Conservation (phyloP, 2,888 invertebrate species). For the Brachypalpus laphriformis region DNA sequence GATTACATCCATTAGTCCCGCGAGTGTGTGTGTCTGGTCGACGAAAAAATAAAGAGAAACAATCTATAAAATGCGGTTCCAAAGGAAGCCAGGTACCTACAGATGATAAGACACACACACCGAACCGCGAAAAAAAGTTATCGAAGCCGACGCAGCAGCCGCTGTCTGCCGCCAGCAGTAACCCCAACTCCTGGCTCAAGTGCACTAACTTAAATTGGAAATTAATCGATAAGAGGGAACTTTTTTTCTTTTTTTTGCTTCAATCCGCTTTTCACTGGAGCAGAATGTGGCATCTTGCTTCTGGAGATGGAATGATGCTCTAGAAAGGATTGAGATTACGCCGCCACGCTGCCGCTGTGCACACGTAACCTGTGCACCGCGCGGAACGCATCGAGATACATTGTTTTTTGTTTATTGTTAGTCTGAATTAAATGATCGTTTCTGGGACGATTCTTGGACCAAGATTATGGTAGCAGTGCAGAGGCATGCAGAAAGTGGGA, state of each 20-base stretch:
- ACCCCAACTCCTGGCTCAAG: conserved; percentile 54
- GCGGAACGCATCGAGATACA: conserved; percentile 37
- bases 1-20: conserved; percentile 77
- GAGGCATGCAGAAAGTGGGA: neutral
- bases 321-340: conserved; percentile 67
- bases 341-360: conserved; percentile 22
- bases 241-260: conserved; percentile 15
- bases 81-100: conserved; percentile 17
- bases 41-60: conserved; percentile 1
- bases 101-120: conserved; percentile 54
- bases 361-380: conserved; percentile 32
- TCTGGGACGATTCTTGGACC: conserved; percentile 40
- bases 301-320: conserved; percentile 67
- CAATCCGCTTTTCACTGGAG: conserved; percentile 13
- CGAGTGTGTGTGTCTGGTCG: conserved; percentile 33
- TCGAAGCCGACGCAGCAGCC: conserved; percentile 48
- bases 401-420: conserved; percentile 59
- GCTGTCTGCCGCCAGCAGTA: conserved; percentile 49
- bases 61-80: conserved; percentile 39
- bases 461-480: conserved; percentile 27
- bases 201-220: conserved; percentile 72
- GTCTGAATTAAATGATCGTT: conserved; percentile 71
- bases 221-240: conserved; percentile 68
- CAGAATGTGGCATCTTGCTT: conserved; percentile 48
- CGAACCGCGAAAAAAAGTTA: conserved; percentile 15